Evolutionary conservation across 2,113 vertebrate genomes (phyloP), one percentile per base, ranked within the genome.

Genomic region (Ptilonorhynchus violaceus): DNA sequence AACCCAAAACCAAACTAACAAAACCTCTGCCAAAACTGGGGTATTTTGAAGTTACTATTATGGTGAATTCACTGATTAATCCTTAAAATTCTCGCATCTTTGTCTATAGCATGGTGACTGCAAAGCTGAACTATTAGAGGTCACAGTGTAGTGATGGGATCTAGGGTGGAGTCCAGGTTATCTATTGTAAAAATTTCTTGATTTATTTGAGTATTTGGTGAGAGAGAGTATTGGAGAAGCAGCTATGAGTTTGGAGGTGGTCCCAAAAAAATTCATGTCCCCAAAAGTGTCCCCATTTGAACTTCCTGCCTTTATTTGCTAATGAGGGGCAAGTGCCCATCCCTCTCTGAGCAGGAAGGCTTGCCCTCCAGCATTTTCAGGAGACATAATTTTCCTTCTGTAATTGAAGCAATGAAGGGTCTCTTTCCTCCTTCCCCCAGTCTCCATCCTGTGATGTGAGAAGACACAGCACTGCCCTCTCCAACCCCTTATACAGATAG

Each of bases 121-220:
- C 49, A 60, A 74, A 89, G 15, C 11, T 74, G n/a, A 75, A 74
- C 11, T 53, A 27, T 22, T 17, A 69, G 21, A 19, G 2, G 13
- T 33, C 1, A 1, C 11, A 41, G 11, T 16, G 11, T 22, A 59
- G 3, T 77, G 44, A 22, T 1, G 5, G 14, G 39, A 68, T 55
- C 46, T 83, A 24, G 3, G 15, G 13, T 15, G 18, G 3, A 79
- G 41, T 20, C 23, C 42, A 59, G 25, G 22, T 47, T 73, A 60
- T 33, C 22, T 68, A 2, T 67, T 68, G 33, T 53, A 62, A 74
- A 77, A 69, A 13, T 30, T 35, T 18, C 13, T 47, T 14, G 30
- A 6, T 94, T 88, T 72, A 58, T 62, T 56, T 50, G 49, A 64
- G 44, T 73, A 24, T 60, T 81, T 79, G 37, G 15, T 79, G 37